Evolutionary conservation across 2,888 invertebrate genomes (phyloP).

Genomic region (Hydropsyche betteni): DNA sequence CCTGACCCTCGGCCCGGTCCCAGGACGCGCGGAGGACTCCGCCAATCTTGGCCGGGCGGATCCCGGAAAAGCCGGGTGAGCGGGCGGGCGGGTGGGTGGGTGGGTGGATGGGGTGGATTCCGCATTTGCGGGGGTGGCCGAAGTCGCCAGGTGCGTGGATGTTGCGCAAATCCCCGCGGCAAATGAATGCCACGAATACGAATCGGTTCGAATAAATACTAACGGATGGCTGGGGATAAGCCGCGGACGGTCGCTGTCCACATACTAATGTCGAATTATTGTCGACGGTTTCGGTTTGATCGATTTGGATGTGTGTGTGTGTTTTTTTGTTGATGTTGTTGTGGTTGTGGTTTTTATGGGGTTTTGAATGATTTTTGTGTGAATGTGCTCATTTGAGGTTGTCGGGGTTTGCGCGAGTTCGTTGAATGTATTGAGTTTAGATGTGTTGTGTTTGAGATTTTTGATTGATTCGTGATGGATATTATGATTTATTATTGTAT

Average conservation of each 20-base stretch:
- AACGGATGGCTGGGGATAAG: not conserved
- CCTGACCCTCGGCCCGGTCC: not conserved
- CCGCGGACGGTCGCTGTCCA: not conserved
- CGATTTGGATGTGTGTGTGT: conserved; percentile 10
- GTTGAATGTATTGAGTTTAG: too few species aligned
- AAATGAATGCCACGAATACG: conserved; percentile 46
- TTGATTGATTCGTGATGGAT: too few species aligned
- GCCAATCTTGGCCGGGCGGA: too few species aligned
- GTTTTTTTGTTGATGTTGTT: not conserved
- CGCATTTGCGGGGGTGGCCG: conserved; percentile 18
- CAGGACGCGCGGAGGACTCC: too few species aligned
- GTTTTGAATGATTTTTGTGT: too few species aligned
- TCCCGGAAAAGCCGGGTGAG: too few species aligned
- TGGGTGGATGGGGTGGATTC: not conserved
- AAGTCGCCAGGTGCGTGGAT: conserved; percentile 46
- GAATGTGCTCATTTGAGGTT: too few species aligned
- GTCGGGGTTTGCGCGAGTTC: too few species aligned
- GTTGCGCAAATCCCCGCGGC: conserved; percentile 47
- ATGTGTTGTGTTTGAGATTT: too few species aligned
- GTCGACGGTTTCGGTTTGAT: conserved; percentile 22
- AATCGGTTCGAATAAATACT: conserved; percentile 39
- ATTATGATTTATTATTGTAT: too few species aligned
- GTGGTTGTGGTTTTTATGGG: too few species aligned
- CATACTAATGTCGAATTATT: too few species aligned
- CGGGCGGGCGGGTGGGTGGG: not conserved